Evolutionary conservation across 1,140 invertebrate species (phyloP), one percentile per base, ranked within the genome.

Genomic region (Euwallacea fornicatus): DNA sequence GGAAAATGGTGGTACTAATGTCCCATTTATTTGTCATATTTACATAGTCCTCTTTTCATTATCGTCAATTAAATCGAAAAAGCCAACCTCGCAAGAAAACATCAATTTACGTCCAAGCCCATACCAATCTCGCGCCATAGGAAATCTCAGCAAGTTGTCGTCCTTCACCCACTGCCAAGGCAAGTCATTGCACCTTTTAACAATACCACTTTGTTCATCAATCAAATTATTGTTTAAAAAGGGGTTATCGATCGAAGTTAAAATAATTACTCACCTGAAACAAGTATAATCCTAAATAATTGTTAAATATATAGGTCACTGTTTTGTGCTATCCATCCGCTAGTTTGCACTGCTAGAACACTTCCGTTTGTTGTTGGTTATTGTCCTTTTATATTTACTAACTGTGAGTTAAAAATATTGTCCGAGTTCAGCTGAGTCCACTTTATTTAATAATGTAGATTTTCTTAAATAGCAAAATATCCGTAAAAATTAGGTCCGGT

Each of bases 101-200:
- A 33, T 33, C 21, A 33, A 33, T 33, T 33, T 33, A 33, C 4
- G 4, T 4, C 21, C 21, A 33, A 33, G 21, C 21, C 21, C 21
- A 33, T 33, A 33, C 21, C 21, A 33, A 33, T 33, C 21, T 33
- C 21, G 21, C 1, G 4, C 21, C 21, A 33, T 33, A 67, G 64
- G 65, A 72, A 72, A 59, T 64, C 42, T 70, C 47, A 53, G 46
- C 11, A 54, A 73, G 59, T 53, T 42, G 74, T 71, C 74, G 74
- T 73, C 74, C 74, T 75, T 75, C 74, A 73, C 56, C 58, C 71
- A 75, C 50, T 75, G 74, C 72, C 74, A 75, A 75, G 74, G 74
- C 69, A 63, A 75, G 67, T 75, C 74, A 68, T 71, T 75, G 74
- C 71, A 70, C 74, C 54, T 62, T 70, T 67, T 66, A 47, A 6